phyloP scores from a whole-genome alignment of 1,140 invertebrate species.

The Leptinotarsa undecemlineata region DNA sequence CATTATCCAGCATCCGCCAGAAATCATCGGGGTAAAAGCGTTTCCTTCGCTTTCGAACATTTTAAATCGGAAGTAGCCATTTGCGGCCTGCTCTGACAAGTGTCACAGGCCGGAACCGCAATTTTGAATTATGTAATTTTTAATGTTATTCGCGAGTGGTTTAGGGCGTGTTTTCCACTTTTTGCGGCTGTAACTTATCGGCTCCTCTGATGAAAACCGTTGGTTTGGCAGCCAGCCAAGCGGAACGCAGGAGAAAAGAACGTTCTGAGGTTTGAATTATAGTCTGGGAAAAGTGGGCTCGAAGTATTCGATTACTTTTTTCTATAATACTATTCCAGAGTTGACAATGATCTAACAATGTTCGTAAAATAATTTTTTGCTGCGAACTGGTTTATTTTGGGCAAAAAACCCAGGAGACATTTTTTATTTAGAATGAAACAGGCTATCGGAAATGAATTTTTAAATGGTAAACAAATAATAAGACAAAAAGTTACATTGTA shows the following conservation, averaged over 20 bases:
- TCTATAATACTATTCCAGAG: no score
- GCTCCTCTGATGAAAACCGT: conserved; percentile 37
- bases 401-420: no score
- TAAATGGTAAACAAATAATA: no score
- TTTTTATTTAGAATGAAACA: no score
- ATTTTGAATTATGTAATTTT: conserved; percentile 53
- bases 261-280: neutral
- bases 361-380: no score
- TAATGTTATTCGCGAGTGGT: conserved; percentile 43
- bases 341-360: no score
- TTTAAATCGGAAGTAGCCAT: conserved; percentile 53
- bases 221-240: conserved; percentile 40
- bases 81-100: conserved; percentile 44
- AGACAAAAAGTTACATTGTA: no score
- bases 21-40: conserved; percentile 38
- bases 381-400: no score
- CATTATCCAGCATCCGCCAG: conserved; percentile 47
- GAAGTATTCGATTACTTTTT: no score
- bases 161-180: conserved; percentile 39
- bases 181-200: conserved; percentile 31
- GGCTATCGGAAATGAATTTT: no score
- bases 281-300: neutral
- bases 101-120: conserved; percentile 46
- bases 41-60: conserved; percentile 39
- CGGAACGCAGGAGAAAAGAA: conserved; percentile 12